A percentile compares a stretch with the other conserved stretches of the same genome.
These are phyloP conservation scores for Dipodomys spectabilis DNA, from an alignment of 2,113 vertebrate species.

Conservation along the genomic window DNA sequence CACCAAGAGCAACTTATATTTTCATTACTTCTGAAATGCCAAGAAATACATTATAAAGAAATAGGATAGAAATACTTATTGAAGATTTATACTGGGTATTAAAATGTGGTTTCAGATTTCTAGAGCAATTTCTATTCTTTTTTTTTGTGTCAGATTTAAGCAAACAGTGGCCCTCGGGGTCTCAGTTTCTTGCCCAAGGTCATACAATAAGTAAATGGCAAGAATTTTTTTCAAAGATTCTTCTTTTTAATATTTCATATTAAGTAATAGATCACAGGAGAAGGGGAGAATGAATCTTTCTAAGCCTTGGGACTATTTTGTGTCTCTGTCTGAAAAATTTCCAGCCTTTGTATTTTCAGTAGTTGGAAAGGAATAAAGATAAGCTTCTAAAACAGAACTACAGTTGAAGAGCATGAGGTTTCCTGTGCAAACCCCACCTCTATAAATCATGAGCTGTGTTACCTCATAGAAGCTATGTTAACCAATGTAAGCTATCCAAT, in stretches of 20 bases:
- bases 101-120: slow-evolving; percentile 29
- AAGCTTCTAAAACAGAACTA: slow-evolving; percentile 67
- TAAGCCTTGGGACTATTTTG: slow-evolving; percentile 70
- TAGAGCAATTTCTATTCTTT: neutral
- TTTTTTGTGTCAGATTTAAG: slow-evolving; percentile 24
- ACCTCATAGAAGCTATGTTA: slow-evolving; percentile 46
- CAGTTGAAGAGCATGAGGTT: slow-evolving; percentile 56
- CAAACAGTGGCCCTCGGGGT: neutral
- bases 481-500: slow-evolving; percentile 55
- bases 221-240: slow-evolving; percentile 37
- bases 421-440: slow-evolving; percentile 69
- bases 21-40: slow-evolving; percentile 52
- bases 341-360: slow-evolving; percentile 49
- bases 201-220: slow-evolving; percentile 64
- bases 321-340: slow-evolving; percentile 76
- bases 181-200: slow-evolving; percentile 61
- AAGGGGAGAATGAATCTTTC: slow-evolving; percentile 56
- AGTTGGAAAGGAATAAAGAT: slow-evolving; percentile 74
- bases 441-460: slow-evolving; percentile 60
- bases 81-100: slow-evolving; percentile 51
- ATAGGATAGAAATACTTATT: neutral
- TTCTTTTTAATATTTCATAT: slow-evolving; percentile 68
- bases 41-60: neutral
- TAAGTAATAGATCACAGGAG: slow-evolving; percentile 57
- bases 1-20: neutral